Conservation (phyloP, 2,888 invertebrate species). For the Ellobium chinense region DNA sequence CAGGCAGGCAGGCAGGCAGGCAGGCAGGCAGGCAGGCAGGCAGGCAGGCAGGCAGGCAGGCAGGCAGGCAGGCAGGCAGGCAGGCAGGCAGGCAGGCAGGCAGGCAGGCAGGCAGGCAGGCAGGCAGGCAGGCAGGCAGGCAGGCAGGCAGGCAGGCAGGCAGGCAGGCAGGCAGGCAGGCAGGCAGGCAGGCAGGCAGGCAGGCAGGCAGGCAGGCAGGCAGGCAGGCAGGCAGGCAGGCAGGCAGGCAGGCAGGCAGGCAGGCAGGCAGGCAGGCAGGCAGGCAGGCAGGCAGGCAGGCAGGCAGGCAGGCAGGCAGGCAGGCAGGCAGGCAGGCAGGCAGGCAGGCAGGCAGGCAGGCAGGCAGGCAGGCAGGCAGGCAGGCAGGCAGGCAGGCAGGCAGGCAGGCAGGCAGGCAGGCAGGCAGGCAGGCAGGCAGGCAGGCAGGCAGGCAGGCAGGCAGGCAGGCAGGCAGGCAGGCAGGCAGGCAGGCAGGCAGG, state of each 20-base stretch:
- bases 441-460: constrained; percentile 9
- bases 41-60: constrained; percentile 9
- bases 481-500: constrained; percentile 9
- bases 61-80: constrained; percentile 9
- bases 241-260: constrained; percentile 9
- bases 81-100: constrained; percentile 9
- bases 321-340: constrained; percentile 9
- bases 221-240: constrained; percentile 9
- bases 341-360: constrained; percentile 8
- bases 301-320: constrained; percentile 9
- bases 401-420: constrained; percentile 6
- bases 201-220: constrained; percentile 9
- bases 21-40: constrained; percentile 9
- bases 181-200: constrained; percentile 9
- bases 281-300: constrained; percentile 9
- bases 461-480: constrained; percentile 9
- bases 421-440: not conserved
- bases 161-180: constrained; percentile 9
- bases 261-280: constrained; percentile 9
- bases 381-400: constrained; percentile 9
- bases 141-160: constrained; percentile 9
- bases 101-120: constrained; percentile 9
- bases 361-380: constrained; percentile 9
- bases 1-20: constrained; percentile 9
- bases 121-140: constrained; percentile 9